Conservation (phyloP, 2,113 vertebrate genomes). For the Tragulus kanchil region DNA sequence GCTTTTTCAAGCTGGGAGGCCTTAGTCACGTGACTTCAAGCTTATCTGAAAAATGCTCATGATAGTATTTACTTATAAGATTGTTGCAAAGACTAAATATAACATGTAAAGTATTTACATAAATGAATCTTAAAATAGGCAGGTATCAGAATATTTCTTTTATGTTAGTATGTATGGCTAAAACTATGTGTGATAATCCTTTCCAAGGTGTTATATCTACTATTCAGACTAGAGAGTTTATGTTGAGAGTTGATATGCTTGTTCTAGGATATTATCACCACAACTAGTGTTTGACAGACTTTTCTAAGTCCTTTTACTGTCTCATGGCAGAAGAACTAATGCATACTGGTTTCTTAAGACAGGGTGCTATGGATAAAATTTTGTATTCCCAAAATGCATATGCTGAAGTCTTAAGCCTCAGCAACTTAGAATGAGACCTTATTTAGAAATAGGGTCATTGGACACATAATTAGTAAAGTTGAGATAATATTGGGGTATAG, state of each 20-base stretch:
- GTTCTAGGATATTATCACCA: background rate
- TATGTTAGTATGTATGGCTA: background rate
- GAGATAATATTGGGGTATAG: background rate
- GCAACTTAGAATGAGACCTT: background rate
- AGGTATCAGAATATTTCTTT: background rate
- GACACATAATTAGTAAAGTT: background rate
- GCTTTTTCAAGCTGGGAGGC: background rate
- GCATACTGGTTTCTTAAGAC: background rate
- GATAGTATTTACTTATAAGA: background rate
- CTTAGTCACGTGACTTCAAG: background rate
- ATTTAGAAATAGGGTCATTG: background rate
- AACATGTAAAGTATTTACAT: background rate
- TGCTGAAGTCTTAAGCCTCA: background rate
- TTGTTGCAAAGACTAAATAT: background rate
- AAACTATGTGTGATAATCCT: background rate
- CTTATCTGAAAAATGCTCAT: background rate
- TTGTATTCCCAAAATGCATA: background rate
- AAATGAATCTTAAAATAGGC: background rate
- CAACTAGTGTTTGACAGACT: background rate
- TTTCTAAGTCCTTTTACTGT: background rate
- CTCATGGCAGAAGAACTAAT: background rate
- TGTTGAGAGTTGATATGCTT: background rate
- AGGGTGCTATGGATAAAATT: background rate
- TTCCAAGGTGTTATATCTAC: background rate
- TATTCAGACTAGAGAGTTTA: background rate